Evolutionary conservation across 2,113 vertebrate genomes (phyloP).

Genomic region (human (Homo sapiens)): GRCh38 chr5:54841501-54842000

Average conservation of each 20-base stretch:
- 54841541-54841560: not conserved
- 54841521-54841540: not conserved
- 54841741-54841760: not conserved
- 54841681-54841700: not conserved
- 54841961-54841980: not conserved
- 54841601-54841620: not conserved
- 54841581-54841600: not conserved
- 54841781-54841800: not conserved
- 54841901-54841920: not conserved
- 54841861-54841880: not conserved
- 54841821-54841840: not conserved
- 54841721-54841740: not conserved
- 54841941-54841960: not conserved
- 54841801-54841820: not conserved
- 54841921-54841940: not conserved
- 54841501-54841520: slow-evolving; percentile 40
- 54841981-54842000: not conserved
- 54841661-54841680: not conserved
- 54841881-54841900: not conserved
- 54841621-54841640: not conserved
- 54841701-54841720: not conserved
- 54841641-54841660: not conserved
- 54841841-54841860: not conserved
- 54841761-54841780: not conserved
- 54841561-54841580: not conserved